These are phyloP conservation scores for Conops quadrifasciatus DNA, from an alignment of 2,888 invertebrate species.

Conservation along the genomic window DNA sequence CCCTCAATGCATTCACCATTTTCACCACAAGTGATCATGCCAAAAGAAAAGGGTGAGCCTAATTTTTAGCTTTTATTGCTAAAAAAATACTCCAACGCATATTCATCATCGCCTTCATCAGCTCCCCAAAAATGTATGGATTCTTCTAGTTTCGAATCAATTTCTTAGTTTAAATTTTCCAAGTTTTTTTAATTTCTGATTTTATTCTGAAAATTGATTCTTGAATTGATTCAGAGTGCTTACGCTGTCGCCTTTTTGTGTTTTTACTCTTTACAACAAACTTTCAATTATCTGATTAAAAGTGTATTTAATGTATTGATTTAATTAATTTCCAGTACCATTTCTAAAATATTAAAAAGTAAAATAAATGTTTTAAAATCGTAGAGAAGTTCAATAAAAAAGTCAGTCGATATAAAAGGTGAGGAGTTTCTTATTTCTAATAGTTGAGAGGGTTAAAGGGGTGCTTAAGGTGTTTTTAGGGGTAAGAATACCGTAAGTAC, in stretches of 20 bases:
- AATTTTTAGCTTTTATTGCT: conserved; percentile 51
- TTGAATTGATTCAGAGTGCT: conserved; percentile 13
- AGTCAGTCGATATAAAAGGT: too few relatives aligned
- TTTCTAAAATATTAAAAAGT: not conserved
- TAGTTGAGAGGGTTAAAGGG: too few relatives aligned
- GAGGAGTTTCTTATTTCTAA: too few relatives aligned
- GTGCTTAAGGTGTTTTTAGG: too few relatives aligned
- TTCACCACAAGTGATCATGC: conserved; percentile 53
- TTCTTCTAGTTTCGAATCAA: too few relatives aligned
- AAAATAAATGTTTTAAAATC: too few relatives aligned
- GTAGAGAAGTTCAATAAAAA: too few relatives aligned
- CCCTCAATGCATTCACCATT: conserved; percentile 18
- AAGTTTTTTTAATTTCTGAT: conserved; percentile 23
- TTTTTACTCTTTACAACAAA: conserved; percentile 1
- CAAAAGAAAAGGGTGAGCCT: conserved; percentile 60
- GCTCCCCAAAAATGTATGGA: conserved; percentile 32
- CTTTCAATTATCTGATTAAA: not conserved
- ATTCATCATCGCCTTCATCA: conserved; percentile 31
- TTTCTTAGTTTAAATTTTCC: too few relatives aligned
- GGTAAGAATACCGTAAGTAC: too few relatives aligned
- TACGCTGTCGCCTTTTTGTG: not conserved
- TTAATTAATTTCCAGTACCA: not conserved
- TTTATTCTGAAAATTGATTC: not conserved
- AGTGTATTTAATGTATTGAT: not conserved
- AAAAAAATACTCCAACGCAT: conserved; percentile 42